Evolutionary conservation across 2,113 vertebrate genomes (phyloP).

Genomic region (Oreochromis tanganicae): DNA sequence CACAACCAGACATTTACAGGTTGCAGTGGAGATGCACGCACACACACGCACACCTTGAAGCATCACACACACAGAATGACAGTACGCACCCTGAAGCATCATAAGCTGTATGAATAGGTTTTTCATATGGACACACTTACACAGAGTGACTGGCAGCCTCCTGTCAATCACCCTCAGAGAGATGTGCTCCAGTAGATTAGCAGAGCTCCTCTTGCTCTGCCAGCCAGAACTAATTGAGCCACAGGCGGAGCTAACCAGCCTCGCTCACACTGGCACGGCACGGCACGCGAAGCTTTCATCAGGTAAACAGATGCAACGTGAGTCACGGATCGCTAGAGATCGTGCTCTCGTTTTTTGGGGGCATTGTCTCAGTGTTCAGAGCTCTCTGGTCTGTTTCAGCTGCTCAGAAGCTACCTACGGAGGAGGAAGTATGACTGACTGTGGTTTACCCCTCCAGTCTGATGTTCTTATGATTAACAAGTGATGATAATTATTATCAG

Average conservation of each 20-base stretch:
- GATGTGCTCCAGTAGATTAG: slow-evolving; percentile 35
- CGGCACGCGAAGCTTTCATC: slow-evolving; percentile 20
- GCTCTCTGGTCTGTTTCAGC: not conserved
- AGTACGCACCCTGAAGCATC: not conserved
- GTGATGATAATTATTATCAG: not conserved
- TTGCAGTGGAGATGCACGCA: not conserved
- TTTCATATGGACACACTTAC: not conserved
- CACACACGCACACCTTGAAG: not conserved
- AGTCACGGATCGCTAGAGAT: slow-evolving; percentile 15
- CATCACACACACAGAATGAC: slow-evolving; percentile 88
- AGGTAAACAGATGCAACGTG: slow-evolving; percentile 27
- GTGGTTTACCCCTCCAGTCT: not conserved
- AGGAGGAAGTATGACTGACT: not conserved
- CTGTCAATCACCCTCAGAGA: slow-evolving; percentile 25
- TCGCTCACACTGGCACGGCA: not conserved
- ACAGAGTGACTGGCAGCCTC: not conserved
- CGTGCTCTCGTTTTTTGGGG: not conserved
- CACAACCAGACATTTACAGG: not conserved
- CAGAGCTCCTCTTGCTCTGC: slow-evolving; percentile 37
- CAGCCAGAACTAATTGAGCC: slow-evolving; percentile 58
- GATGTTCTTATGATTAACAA: not conserved
- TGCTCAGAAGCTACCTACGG: not conserved
- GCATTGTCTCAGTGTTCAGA: not conserved
- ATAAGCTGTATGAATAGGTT: not conserved
- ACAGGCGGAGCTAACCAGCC: slow-evolving; percentile 10